phyloP scores from a whole-genome alignment of 2,113 vertebrate genomes.

The Charina bottae region DNA sequence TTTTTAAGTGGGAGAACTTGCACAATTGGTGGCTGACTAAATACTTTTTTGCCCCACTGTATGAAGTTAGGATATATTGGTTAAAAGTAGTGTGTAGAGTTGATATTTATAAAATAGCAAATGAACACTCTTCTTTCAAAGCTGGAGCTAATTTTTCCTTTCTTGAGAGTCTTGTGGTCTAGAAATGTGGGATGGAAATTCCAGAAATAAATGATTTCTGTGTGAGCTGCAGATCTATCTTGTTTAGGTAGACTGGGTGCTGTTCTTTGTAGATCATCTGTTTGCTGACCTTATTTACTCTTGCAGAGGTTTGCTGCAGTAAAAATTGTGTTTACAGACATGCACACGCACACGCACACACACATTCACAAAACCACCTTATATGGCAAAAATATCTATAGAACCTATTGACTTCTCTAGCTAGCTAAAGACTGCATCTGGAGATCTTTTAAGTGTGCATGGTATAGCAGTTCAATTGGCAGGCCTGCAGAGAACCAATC shows the following conservation, averaged over 20 bases:
- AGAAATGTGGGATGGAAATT: slow-evolving; percentile 13
- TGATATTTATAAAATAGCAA: slow-evolving; percentile 62
- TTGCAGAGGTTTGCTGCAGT: slow-evolving; percentile 10
- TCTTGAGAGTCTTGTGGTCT: slow-evolving; percentile 40
- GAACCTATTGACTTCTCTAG: not conserved
- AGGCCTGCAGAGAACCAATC: not conserved
- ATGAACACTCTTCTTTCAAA: slow-evolving; percentile 40
- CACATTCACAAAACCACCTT: not conserved
- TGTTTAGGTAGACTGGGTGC: not conserved
- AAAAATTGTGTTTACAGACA: not conserved
- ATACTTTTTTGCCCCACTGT: no score
- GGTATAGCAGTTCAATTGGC: not conserved
- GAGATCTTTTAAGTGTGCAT: not conserved
- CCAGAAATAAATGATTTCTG: slow-evolving; percentile 20
- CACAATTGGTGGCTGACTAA: no score
- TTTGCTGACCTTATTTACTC: slow-evolving; percentile 9
- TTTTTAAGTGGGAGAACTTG: no score
- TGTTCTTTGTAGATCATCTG: slow-evolving; percentile 15
- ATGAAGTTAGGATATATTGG: slow-evolving; percentile 36
- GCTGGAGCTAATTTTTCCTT: slow-evolving; percentile 47
- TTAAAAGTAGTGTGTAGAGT: slow-evolving; percentile 64
- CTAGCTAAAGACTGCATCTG: not conserved
- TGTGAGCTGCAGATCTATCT: not conserved
- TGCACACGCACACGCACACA: not conserved
- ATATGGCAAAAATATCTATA: not conserved